A percentile compares a stretch with the other conserved stretches of the same genome.
These are phyloP conservation scores for Cephonodes hylas DNA, from an alignment of 2,888 invertebrate genomes.

Conservation along the genomic window DNA sequence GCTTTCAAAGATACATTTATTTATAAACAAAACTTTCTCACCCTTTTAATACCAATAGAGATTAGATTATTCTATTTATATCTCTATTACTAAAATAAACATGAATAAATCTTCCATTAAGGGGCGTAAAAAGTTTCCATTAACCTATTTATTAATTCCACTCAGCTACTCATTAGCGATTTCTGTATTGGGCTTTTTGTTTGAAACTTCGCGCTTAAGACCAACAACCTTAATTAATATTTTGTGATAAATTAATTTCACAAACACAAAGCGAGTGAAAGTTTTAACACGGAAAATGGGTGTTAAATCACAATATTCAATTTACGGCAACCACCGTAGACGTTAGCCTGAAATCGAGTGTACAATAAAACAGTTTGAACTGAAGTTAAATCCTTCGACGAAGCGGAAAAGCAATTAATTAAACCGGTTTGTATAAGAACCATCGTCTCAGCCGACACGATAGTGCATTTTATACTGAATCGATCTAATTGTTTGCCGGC, in stretches of 20 bases:
- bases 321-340: slow-evolving; percentile 28
- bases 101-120: background rate
- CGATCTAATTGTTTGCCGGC: slow-evolving; percentile 27
- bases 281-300: slow-evolving; percentile 17
- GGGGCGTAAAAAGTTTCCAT: background rate
- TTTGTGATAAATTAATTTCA: slow-evolving; percentile 24
- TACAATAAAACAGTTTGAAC: slow-evolving; percentile 38
- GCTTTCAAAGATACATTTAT: too few relatives aligned
- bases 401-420: slow-evolving; percentile 52
- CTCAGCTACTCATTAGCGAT: slow-evolving; percentile 3
- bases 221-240: slow-evolving; percentile 23
- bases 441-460: slow-evolving; percentile 29
- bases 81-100: background rate
- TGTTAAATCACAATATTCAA: slow-evolving; percentile 37
- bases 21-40: too few relatives aligned
- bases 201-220: slow-evolving; percentile 16
- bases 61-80: background rate
- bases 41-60: too few relatives aligned
- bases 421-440: slow-evolving; percentile 48
- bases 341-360: slow-evolving; percentile 32
- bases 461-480: slow-evolving; percentile 33
- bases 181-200: slow-evolving; percentile 14
- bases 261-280: slow-evolving; percentile 12
- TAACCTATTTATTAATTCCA: slow-evolving; percentile 3
- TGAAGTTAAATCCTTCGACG: slow-evolving; percentile 36